Conservation (phyloP, 1,140 invertebrate species). For the Drosophila arawakana region DNA sequence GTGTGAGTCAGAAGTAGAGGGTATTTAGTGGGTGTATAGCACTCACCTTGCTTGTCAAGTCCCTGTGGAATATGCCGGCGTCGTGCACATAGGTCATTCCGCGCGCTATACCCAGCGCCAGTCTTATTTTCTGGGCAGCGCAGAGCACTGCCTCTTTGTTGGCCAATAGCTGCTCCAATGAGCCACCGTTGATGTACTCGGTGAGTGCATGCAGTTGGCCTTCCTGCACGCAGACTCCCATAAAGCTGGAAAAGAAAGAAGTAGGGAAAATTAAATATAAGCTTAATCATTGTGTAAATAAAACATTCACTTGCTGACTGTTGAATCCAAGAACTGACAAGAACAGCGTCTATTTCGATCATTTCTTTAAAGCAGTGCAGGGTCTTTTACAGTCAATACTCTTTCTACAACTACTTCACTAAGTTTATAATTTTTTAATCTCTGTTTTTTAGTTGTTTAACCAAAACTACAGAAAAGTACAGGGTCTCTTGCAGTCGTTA, state of each 20-base stretch:
- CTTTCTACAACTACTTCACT: no score
- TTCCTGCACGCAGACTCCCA: slow-evolving; percentile 98
- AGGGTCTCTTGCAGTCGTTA: no score
- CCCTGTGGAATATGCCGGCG: slow-evolving; percentile 95
- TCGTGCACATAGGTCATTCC: slow-evolving; percentile 97
- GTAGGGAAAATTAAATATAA: neutral
- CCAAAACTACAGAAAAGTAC: no score
- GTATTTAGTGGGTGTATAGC: neutral
- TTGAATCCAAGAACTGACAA: no score
- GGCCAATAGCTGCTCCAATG: slow-evolving; percentile 94
- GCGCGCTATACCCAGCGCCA: slow-evolving; percentile 93
- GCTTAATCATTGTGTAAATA: no score
- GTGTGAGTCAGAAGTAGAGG: neutral
- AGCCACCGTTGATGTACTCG: slow-evolving; percentile 97
- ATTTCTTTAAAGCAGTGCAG: no score
- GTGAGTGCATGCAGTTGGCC: slow-evolving; percentile 97
- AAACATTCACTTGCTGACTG: no score
- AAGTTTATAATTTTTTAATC: no score
- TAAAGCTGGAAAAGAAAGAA: slow-evolving; percentile 89
- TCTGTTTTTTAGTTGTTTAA: no score
- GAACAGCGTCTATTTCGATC: no score
- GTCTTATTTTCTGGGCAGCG: slow-evolving; percentile 91
- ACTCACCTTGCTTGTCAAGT: slow-evolving; percentile 95
- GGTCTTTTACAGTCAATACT: no score
- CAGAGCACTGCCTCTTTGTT: slow-evolving; percentile 89